Evolutionary conservation across 1,140 invertebrate species (phyloP).

Genomic region (Andricus grossulariae): DNA sequence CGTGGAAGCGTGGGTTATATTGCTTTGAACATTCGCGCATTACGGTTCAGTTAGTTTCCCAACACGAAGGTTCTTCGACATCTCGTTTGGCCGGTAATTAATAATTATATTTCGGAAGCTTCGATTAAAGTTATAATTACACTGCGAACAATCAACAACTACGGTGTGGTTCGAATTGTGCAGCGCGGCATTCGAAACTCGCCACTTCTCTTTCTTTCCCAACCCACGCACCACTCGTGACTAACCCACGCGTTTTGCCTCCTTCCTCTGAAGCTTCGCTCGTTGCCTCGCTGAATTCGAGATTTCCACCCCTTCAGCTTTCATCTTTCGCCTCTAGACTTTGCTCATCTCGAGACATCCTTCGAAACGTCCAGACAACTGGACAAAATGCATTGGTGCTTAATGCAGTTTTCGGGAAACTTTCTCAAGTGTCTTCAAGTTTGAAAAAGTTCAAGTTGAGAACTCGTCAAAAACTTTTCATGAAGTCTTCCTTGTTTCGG

Average conservation of each 20-base stretch:
- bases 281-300: conserved; percentile 12
- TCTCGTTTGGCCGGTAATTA: conserved; percentile 55
- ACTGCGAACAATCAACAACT: conserved; percentile 67
- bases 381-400: conserved; percentile 16
- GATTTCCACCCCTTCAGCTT: background rate
- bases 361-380: conserved; percentile 23
- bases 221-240: background rate
- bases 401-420: background rate
- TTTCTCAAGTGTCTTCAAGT: conserved; percentile 1
- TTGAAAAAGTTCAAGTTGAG: background rate
- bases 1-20: background rate
- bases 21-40: conserved; percentile 10
- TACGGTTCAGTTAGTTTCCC: background rate
- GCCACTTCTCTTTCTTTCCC: background rate
- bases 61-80: conserved; percentile 38
- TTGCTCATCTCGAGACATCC: conserved; percentile 11
- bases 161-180: conserved; percentile 21
- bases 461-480: background rate
- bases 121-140: conserved; percentile 66
- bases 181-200: background rate
- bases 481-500: too few relatives aligned
- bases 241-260: background rate
- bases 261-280: background rate
- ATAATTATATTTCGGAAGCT: conserved; percentile 61
- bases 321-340: conserved; percentile 15